phyloP scores from a whole-genome alignment of 2,888 invertebrate species.

The Drosophila neonasuta region DNA sequence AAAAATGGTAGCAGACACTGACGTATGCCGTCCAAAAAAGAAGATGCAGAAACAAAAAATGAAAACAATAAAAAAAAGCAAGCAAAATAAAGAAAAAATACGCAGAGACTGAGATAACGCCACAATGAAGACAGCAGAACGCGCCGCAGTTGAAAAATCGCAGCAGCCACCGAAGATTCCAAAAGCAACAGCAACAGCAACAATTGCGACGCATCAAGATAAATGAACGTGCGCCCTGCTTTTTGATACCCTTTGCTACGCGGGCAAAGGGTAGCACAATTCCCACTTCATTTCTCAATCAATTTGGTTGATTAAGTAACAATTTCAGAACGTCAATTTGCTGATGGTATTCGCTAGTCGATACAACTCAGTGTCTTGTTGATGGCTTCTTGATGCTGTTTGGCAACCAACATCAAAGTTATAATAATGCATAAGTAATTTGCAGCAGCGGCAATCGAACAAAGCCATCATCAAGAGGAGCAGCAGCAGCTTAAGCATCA shows the following conservation, averaged over 20 bases:
- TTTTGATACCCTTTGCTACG: constrained; percentile 7
- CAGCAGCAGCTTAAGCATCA: constrained; percentile 8
- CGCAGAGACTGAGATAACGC: constrained; percentile 65
- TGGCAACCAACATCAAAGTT: constrained; percentile 63
- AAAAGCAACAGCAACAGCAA: constrained; percentile 24
- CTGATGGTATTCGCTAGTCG: neutral
- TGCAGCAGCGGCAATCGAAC: constrained; percentile 65
- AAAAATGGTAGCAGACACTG: constrained; percentile 74
- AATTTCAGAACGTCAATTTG: no score
- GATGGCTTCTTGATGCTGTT: constrained; percentile 36
- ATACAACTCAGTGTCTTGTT: constrained; percentile 9
- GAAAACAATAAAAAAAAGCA: constrained; percentile 21
- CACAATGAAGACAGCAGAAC: constrained; percentile 77
- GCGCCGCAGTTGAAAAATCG: constrained; percentile 76
- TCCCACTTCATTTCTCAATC: neutral
- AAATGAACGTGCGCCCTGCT: constrained; percentile 65
- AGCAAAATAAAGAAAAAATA: constrained; percentile 41
- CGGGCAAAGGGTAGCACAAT: neutral
- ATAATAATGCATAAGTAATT: constrained; percentile 77
- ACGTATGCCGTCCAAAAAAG: constrained; percentile 61
- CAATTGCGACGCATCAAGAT: constrained; percentile 63
- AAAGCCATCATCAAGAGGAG: constrained; percentile 57
- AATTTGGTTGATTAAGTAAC: neutral
- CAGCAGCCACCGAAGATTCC: constrained; percentile 38
- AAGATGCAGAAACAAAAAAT: neutral